Evolutionary conservation across 2,797 vertebrate species (phyloP), one percentile per base, ranked within the genome.

Genomic region (Poeciliopsis infans): DNA sequence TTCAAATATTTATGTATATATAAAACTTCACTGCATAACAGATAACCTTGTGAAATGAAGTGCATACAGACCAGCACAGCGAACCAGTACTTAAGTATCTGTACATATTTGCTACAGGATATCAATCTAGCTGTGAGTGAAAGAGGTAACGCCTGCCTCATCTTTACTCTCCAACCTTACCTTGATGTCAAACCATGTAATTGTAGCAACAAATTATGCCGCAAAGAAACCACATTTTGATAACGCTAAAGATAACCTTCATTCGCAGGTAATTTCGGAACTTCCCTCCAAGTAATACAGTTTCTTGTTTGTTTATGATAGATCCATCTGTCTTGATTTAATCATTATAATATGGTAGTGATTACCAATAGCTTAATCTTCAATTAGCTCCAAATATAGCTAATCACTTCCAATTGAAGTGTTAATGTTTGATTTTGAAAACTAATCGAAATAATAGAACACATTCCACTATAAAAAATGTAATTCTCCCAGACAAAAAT

Each of bases 31-130:
- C 68, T 28, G 68, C 13, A 45, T 18, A 70, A 46, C 43, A 70
- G 25, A 45, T 45, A 15, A 70, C 28, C 68, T 45, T 1, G 41
- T 45, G 23, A 45, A 45, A 45, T 45, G 43, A 70, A 70, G 41
- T 45, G 68, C 41, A 45, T 28, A 70, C 43, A 45, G 13, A 46
- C 13, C 41, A 70, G 68, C 2, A 70, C 68, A 45, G 39, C 6
- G n/a, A 10, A 28, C 41, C 39, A 28, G n/a, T 70, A 28, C 41
- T 16, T 46, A 45, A 45, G 41, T 46, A 28, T 16, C 6, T 70
- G 68, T 70, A 70, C 68, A 70, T 70, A 70, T 70, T 70, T 70
- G 68, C 68, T n/a, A 16, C 68, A 46, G 68, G 68, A 70, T 70
- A 70, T 70, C 68, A 70, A 43, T 70, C 41, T 46, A 45, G 41